Conservation (phyloP, 1,140 invertebrate genomes). For the Reticulitermes speratus region DNA sequence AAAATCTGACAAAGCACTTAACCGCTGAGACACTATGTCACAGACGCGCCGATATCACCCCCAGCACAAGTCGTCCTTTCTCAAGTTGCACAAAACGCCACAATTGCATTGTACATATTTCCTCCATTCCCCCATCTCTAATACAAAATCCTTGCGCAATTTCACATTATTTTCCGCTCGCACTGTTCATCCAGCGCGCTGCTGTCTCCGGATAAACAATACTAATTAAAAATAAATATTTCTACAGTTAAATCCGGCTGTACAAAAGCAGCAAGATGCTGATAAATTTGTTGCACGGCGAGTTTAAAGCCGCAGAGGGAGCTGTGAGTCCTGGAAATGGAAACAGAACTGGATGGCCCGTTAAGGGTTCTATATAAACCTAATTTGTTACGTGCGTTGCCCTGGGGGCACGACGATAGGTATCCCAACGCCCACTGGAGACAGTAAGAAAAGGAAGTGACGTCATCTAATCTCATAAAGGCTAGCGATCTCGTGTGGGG, state of each 20-base stretch:
- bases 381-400: background rate
- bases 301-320: background rate
- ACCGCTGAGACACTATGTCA: too few relatives aligned
- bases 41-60: too few relatives aligned
- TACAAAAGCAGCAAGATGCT: background rate
- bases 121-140: too few relatives aligned
- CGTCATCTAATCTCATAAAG: background rate
- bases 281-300: background rate
- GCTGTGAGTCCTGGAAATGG: background rate
- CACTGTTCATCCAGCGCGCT: background rate
- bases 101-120: too few relatives aligned
- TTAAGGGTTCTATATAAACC: background rate
- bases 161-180: background rate
- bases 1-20: too few relatives aligned
- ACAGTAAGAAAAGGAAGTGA: background rate
- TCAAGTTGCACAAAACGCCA: too few relatives aligned
- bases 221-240: background rate
- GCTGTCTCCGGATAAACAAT: background rate
- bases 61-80: too few relatives aligned
- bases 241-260: background rate
- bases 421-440: background rate
- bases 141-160: background rate
- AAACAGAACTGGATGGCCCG: too few relatives aligned
- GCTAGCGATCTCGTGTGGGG: too few relatives aligned
- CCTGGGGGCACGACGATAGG: background rate